Evolutionary conservation across 1,140 invertebrate species (phyloP), one percentile per base, ranked within the genome.

Genomic region (Caenorhabditis latens): DNA sequence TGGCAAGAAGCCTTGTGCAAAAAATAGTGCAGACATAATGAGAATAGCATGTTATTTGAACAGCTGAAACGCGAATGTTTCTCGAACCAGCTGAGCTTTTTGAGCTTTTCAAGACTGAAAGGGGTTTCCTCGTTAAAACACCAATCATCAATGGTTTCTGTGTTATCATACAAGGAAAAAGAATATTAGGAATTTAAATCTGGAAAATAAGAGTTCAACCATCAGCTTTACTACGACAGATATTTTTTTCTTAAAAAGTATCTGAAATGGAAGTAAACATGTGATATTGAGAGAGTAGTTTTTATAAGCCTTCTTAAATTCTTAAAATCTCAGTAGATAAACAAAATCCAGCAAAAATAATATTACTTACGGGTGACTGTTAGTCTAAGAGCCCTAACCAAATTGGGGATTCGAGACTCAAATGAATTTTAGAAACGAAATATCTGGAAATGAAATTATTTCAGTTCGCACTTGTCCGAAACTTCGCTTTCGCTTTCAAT

Each of bases 401-500:
- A n/a, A n/a, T n/a, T n/a, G 32, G 32, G 32, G 32, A 32, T 32
- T 32, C 32, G 32, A 32, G 32, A 32, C 2, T 32, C 32, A 32
- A 32, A 32, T 1, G 63, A 67, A 67, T 5, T 4, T n/a, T 13
- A 67, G 1, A 42, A 67, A 67, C 63, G 11, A 42, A 67, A 67
- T 19, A 32, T 2, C 6, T 8, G 7, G 7, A 24, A 32, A 67
- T n/a, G 1, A 50, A 16, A 16, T 11, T 50, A 50, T 50, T 50
- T 50, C 87, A 91, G 91, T 92, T 92, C 46, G 85, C 89, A 4
- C 86, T 92, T 32, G 89, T 92, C 9, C 87, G 91, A 13, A 92
- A 92, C 75, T 92, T 92, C 82, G 91, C 91, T 11, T 92, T 92
- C 61, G 92, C 92, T 7, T 92, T 92, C 83, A 92, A 92, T 86